A percentile compares a stretch with the other conserved stretches of the same genome.
Evolutionary conservation across 2,797 vertebrate species (phyloP).

Genomic region (Phrynocephalus vlangalii): DNA sequence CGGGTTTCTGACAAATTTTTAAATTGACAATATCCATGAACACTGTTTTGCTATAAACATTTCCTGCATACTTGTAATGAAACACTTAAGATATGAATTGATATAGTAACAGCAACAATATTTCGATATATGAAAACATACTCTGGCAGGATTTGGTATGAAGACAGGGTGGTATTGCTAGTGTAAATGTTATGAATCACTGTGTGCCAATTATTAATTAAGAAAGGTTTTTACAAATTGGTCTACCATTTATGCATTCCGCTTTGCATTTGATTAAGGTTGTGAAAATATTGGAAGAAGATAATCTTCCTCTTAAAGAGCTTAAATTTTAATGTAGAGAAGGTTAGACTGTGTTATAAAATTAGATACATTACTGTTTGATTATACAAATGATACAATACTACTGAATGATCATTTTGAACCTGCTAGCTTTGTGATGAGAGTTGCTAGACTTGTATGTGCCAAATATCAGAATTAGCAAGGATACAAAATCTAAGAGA

Average conservation of each 20-base stretch:
- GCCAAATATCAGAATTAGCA: neutral
- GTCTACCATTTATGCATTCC: neutral
- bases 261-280: neutral
- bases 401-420: neutral
- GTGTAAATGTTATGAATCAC: neutral
- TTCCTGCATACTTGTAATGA: neutral
- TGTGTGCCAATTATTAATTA: constrained; percentile 4
- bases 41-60: neutral
- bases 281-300: neutral
- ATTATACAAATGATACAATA: neutral
- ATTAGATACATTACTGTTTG: neutral
- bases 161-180: neutral
- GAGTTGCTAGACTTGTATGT: neutral
- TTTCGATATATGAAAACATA: neutral
- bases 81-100: neutral
- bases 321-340: neutral
- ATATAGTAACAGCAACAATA: neutral
- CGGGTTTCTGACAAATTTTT: neutral
- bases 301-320: neutral
- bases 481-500: neutral
- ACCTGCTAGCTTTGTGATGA: neutral
- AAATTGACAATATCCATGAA: neutral
- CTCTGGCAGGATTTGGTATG: neutral
- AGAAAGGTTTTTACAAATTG: neutral
- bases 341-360: neutral